A percentile compares a stretch with the other conserved stretches of the same genome.
Conservation (phyloP, 1,140 invertebrate species). For the Drosophila baimaii region DNA sequence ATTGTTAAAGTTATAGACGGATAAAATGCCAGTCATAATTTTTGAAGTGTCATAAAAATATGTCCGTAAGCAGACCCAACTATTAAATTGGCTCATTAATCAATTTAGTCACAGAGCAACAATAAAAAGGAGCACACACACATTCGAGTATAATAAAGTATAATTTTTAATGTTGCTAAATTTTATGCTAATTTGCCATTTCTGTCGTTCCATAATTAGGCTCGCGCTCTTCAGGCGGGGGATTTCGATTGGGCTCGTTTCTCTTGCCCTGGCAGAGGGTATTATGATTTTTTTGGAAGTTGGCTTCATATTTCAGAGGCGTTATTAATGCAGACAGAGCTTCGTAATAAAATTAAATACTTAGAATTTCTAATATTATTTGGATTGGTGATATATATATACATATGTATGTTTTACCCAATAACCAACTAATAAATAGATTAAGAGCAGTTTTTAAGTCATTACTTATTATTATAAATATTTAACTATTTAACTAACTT, state of each 20-base stretch:
- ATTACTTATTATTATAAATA: too few species aligned
- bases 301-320: neutral
- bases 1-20: conserved; percentile 19
- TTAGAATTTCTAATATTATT: too few species aligned
- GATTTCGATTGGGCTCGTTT: conserved; percentile 9
- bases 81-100: conserved; percentile 78
- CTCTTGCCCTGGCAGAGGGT: neutral
- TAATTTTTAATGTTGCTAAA: conserved; percentile 75
- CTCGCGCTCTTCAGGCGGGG: conserved; percentile 29
- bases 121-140: conserved; percentile 64
- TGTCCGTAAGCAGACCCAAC: conserved; percentile 47
- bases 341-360: too few species aligned
- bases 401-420: too few species aligned
- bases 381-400: too few species aligned
- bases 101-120: conserved; percentile 78
- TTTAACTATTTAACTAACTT: too few species aligned
- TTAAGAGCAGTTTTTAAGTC: too few species aligned
- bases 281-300: neutral
- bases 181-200: conserved; percentile 80
- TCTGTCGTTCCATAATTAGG: conserved; percentile 70
- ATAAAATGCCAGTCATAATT: conserved; percentile 64
- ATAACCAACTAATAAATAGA: too few species aligned
- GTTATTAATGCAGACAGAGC: too few species aligned
- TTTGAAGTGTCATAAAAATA: conserved; percentile 70
- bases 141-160: conserved; percentile 63